Evolutionary conservation across 2,797 vertebrate genomes (phyloP), one percentile per base, ranked within the genome.

Genomic region (Capromys pilorides): DNA sequence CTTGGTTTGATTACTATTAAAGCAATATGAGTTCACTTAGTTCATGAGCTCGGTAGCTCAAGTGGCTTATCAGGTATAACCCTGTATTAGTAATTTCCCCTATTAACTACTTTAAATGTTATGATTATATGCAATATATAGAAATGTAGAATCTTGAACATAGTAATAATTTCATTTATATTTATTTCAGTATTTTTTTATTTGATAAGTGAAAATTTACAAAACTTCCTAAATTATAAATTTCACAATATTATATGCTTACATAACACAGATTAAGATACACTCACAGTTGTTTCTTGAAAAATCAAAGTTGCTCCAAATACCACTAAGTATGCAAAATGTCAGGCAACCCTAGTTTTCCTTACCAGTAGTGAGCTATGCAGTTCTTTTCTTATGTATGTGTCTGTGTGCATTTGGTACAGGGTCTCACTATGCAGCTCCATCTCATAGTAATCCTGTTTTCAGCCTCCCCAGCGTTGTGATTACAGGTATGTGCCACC

Each of bases 1-100:
- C 77, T 77, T 75, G 18, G 6, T 61, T 86, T 82, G 71, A 94
- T 92, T 87, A 73, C n/a, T 64, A 61, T 67, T 67, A 88, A 86
- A 92, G 67, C 54, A 54, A 54, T 54, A 2, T 4, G 90, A 88
- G 3, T 66, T 88, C 28, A 79, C 5, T 69, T 79, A 73, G 1
- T 6, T 90, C 21, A 24, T 28, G 8, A 22, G 21, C 8, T 77
- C 51, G 6, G 14, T 11, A 84, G n/a, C 1, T 51, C n/a, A 81
- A 62, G 73, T 9, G 11, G 57, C 21, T n/a, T 69, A 39, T 12
- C 7, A 31, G 5, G 81, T 82, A 78, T 12, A 39, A 12, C 7
- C 7, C 11, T 86, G 26, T 26, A 24, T 51, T 69, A 26, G 24
- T 78, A 86, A 80, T 28, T 57, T 81, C 26, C 11, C 6, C 10